Percentiles rank a stretch among this genome's conserved stretches.
Conservation (phyloP, 2,797 vertebrate genomes). For the Schizopygopsis malacanthus region DNA sequence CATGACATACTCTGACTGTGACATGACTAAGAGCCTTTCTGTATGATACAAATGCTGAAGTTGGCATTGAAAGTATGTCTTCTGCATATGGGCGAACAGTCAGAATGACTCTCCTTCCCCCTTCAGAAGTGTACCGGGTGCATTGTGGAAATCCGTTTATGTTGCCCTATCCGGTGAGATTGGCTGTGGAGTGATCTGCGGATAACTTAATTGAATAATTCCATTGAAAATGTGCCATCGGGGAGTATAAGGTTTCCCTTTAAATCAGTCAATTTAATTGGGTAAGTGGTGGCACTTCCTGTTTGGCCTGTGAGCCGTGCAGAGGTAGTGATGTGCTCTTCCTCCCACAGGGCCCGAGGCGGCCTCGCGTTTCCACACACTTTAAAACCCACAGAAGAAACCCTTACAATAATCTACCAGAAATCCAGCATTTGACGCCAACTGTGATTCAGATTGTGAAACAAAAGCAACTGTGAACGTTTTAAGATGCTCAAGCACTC, state of each 20-base stretch:
- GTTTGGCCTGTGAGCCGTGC: conserved; percentile 50
- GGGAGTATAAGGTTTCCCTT: conserved; percentile 65
- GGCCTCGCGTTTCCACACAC: conserved; percentile 26
- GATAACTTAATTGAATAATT: conserved; percentile 72
- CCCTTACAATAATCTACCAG: not conserved
- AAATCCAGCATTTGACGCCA: not conserved
- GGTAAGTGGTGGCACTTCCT: conserved; percentile 56
- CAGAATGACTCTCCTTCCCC: conserved; percentile 16
- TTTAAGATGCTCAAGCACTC: not conserved
- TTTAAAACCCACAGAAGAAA: conserved; percentile 11
- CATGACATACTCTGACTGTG: not conserved
- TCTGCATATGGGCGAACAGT: not conserved
- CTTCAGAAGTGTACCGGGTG: conserved; percentile 1
- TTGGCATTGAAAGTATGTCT: not conserved
- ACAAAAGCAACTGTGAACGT: not conserved
- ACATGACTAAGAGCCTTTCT: conserved; percentile 7
- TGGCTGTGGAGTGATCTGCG: conserved; percentile 63
- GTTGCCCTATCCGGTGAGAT: conserved; percentile 49
- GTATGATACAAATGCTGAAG: conserved; percentile 12
- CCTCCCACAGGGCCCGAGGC: conserved; percentile 35
- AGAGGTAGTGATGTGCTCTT: conserved; percentile 40
- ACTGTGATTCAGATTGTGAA: not conserved
- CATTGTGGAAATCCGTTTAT: conserved; percentile 50
- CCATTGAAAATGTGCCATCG: conserved; percentile 64
- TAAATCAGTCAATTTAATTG: conserved; percentile 63